Evolutionary conservation across 2,888 invertebrate species (phyloP), one percentile per base, ranked within the genome.

Genomic region (Tipula lateralis): DNA sequence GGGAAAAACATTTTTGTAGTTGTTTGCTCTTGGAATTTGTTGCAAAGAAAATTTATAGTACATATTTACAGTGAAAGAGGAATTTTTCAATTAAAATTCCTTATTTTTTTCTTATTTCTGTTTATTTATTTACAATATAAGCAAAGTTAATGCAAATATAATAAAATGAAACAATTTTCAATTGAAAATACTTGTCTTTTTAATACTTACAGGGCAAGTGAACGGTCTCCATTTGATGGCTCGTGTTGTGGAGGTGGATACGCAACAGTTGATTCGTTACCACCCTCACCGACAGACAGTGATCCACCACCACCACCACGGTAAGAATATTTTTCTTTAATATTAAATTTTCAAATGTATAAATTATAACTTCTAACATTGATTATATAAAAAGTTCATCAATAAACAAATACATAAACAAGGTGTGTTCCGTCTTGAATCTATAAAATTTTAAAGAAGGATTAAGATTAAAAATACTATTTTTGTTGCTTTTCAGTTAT

Each of bases 241-340:
- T 96, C 96, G 1, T 96, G 96, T 89, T 96, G 96, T 88, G 94
- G 94, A 13, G 95, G 94, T 0, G 95, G 94, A 12, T 95, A 95
- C 88, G 93, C 94, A 86, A 94, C 94, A 81, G 95, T 95, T 24
- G 95, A 95, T 89, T 94, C 94, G 1, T 93, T 94, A 83, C 95
- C 95, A 86, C 92, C 94, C 80, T 94, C 93, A 19, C 95, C 95
- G 0, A 95, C 94, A 13, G 95, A 94, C 85, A 93, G 93, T 39
- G 94, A 94, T 85, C 87, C 92, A 32, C 92, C 92, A n/a, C 92
- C 92, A 87, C 88, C 88, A 1, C 88, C 87, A 83, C 87, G 88
- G 87, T 87, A 86, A 83, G 32, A 39, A 39, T 24, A 66, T 66
- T 50, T 3, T 50, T 16, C n/a, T 12, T 50, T 19, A 19, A 50